Percentiles rank a stretch among this genome's conserved stretches.
These are phyloP conservation scores for Hapalemur alaotrensis DNA, from an alignment of 2,797 vertebrate species.

Conservation along the genomic window DNA sequence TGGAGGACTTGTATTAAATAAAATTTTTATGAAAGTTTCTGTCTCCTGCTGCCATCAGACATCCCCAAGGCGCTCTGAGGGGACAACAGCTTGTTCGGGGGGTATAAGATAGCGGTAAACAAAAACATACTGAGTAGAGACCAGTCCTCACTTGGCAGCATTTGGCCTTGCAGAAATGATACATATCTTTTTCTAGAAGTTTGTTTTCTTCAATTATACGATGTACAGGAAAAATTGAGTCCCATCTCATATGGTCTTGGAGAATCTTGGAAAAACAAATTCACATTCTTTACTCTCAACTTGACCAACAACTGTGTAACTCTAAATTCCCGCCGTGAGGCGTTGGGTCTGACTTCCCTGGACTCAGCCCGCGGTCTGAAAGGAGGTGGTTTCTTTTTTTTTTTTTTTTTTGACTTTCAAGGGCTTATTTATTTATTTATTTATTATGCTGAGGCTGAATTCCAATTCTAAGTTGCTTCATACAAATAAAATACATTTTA, in stretches of 20 bases:
- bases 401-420: too few relatives aligned
- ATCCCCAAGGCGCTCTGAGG: not conserved
- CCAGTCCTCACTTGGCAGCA: not conserved
- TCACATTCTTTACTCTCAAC: conserved; percentile 57
- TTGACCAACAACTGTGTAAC: conserved; percentile 53
- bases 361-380: not conserved
- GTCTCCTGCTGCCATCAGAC: not conserved
- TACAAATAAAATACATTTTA: not conserved
- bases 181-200: not conserved
- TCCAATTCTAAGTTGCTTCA: not conserved
- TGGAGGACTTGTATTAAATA: not conserved
- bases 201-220: not conserved
- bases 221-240: conserved; percentile 39
- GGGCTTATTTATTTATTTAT: too few relatives aligned
- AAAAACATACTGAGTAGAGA: not conserved
- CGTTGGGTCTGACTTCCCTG: conserved; percentile 27
- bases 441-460: not conserved
- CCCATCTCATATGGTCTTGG: not conserved
- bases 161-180: not conserved
- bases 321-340: conserved; percentile 59
- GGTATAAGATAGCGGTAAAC: not conserved
- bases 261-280: conserved; percentile 54
- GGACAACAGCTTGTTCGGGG: not conserved
- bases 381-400: conserved; percentile 20
- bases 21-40: not conserved